Evolutionary conservation across 2,888 invertebrate species (phyloP).

Genomic region (Acanthococcus lagerstroemiae): DNA sequence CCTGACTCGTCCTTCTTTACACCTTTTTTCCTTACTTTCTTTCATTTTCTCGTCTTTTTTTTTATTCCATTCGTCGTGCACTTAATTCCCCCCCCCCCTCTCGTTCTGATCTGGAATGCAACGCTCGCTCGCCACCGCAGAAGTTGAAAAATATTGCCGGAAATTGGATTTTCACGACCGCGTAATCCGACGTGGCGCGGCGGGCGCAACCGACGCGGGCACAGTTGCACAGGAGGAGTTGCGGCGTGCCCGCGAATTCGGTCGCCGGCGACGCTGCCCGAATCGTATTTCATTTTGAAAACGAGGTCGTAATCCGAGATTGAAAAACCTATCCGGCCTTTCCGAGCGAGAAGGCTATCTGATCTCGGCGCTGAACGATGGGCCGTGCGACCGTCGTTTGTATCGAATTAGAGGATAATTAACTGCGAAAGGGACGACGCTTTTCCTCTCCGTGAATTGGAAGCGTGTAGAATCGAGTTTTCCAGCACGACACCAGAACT

Average conservation of each 20-base stretch:
- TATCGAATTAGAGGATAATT: slow-evolving; percentile 15
- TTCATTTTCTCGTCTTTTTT: too few species aligned
- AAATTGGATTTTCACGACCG: slow-evolving; percentile 18
- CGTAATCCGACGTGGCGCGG: not conserved
- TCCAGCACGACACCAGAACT: too few species aligned
- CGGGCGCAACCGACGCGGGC: too few species aligned
- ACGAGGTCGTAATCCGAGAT: slow-evolving; percentile 14
- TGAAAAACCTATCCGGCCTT: not conserved
- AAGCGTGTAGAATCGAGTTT: too few species aligned
- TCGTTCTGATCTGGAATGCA: not conserved
- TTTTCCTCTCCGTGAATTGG: too few species aligned
- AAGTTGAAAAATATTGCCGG: slow-evolving; percentile 3
- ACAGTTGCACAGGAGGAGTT: too few species aligned
- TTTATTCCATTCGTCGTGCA: not conserved
- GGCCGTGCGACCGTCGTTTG: slow-evolving; percentile 12
- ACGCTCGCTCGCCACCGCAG: too few species aligned
- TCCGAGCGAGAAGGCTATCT: not conserved
- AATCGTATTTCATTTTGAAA: too few species aligned
- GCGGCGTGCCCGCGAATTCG: too few species aligned
- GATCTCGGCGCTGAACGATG: slow-evolving; percentile 9
- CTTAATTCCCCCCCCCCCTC: not conserved
- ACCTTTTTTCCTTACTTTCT: too few species aligned
- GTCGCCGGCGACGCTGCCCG: not conserved
- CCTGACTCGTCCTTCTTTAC: too few species aligned
- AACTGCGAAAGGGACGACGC: slow-evolving; percentile 10